A percentile compares a stretch with the other conserved stretches of the same genome.
Conservation (phyloP, 2,113 vertebrate genomes). For the Dasypus novemcinctus region DNA sequence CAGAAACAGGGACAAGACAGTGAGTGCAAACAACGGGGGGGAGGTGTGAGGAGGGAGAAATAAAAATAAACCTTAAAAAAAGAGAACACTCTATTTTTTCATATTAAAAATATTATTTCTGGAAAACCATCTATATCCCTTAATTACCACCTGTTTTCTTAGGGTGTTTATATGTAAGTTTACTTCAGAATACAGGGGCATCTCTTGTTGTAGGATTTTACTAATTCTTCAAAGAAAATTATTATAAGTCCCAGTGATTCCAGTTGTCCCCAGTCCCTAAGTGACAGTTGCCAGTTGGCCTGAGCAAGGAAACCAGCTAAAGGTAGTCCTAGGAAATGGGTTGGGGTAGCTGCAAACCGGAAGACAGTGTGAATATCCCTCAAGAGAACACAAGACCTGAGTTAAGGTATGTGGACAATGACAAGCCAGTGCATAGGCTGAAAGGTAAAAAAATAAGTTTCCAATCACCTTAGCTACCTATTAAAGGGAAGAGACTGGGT, state of each 20-base stretch:
- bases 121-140: not conserved
- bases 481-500: not conserved
- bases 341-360: not conserved
- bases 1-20: too few species aligned
- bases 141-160: not conserved
- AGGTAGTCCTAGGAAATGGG: not conserved
- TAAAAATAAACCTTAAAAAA: too few species aligned
- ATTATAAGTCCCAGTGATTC: not conserved
- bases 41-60: too few species aligned
- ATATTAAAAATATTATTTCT: not conserved
- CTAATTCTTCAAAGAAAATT: not conserved
- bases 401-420: not conserved
- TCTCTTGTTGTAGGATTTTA: not conserved
- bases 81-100: not conserved
- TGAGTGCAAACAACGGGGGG: too few species aligned
- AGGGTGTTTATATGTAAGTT: not conserved
- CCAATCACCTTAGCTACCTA: not conserved
- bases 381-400: not conserved
- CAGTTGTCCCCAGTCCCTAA: not conserved
- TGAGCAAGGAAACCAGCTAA: not conserved
- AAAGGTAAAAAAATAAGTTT: not conserved
- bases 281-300: not conserved
- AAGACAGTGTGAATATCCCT: not conserved
- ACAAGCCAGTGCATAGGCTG: not conserved
- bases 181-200: not conserved